Percentiles rank a stretch among this genome's conserved stretches.
phyloP scores from a whole-genome alignment of 2,888 invertebrate genomes.

The Agrotis segetum region DNA sequence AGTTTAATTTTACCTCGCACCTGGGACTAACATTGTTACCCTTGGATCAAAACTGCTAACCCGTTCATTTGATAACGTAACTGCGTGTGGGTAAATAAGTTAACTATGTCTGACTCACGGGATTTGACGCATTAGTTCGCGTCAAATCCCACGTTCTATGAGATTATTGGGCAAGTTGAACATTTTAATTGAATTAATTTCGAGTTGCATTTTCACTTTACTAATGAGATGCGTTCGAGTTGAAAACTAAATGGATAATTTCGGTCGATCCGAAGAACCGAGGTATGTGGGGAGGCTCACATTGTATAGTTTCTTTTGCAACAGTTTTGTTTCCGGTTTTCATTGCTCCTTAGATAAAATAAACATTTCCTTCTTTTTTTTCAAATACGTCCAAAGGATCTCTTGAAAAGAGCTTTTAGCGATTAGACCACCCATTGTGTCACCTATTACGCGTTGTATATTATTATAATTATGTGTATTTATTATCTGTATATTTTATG shows the following conservation, averaged over 20 bases:
- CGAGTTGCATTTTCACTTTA: background rate
- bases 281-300: too few species aligned
- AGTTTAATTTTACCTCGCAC: slow-evolving; percentile 69
- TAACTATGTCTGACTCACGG: slow-evolving; percentile 24
- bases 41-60: slow-evolving; percentile 64
- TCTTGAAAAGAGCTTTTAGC: too few species aligned
- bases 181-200: background rate
- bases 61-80: slow-evolving; percentile 58
- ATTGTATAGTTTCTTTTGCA: too few species aligned
- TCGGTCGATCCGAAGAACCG: too few species aligned
- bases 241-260: background rate
- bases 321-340: too few species aligned
- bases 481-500: too few species aligned
- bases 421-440: too few species aligned
- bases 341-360: too few species aligned
- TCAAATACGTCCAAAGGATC: too few species aligned
- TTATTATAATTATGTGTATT: too few species aligned
- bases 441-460: too few species aligned
- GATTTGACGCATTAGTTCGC: slow-evolving; percentile 5
- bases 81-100: slow-evolving; percentile 54
- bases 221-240: background rate
- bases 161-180: background rate
- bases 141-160: background rate
- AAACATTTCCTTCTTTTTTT: too few species aligned
- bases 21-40: slow-evolving; percentile 66